Evolutionary conservation across 1,140 invertebrate genomes (phyloP), one percentile per base, ranked within the genome.

Genomic region (Tetramorium parvispinum): DNA sequence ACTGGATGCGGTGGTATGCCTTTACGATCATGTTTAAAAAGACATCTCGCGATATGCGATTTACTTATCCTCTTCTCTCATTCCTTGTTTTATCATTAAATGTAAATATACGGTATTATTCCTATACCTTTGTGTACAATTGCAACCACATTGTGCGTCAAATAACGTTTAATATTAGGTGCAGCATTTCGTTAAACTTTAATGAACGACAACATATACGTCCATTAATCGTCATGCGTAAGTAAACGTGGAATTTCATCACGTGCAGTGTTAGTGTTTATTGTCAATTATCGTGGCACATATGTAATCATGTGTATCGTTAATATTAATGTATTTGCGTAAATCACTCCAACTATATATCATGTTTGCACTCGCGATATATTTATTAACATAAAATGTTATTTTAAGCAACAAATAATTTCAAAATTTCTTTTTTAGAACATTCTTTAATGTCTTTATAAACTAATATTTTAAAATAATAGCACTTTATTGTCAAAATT

Each of bases 311-410:
- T 49, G 40, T 59, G 13, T 66, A 27, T 40, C 13, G 24, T 59
- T 83, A 73, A 73, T 83, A 75, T 75, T 59, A 71, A n/a, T 71
- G n/a, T 46, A 73, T 46, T 59, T 59, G 40, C 49, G 46, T 66
- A 53, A 78, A 65, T 65, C 76, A 49, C 24, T 78, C 37, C 7
- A 27, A 32, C 11, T 78, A 24, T 66, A 37, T 37, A 53, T 37
- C n/a, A 3, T 21, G 8, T 8, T 49, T 51, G n/a, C n/a, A 32
- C 7, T 8, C n/a, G 11, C 43, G 55, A 51, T 16, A 66, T 51
- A 16, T 51, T 37, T 65, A 66, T 66, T 79, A 51, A 8, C 43
- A 37, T 32, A 66, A 79, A 66, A 79, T 66, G 2, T 78, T 49
- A 16, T 51, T 68, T 4, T 65, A 51, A 79, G n/a, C 2, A 37